Evolutionary conservation across 1,140 invertebrate genomes (phyloP).

Genomic region (Mylabris phalerata): DNA sequence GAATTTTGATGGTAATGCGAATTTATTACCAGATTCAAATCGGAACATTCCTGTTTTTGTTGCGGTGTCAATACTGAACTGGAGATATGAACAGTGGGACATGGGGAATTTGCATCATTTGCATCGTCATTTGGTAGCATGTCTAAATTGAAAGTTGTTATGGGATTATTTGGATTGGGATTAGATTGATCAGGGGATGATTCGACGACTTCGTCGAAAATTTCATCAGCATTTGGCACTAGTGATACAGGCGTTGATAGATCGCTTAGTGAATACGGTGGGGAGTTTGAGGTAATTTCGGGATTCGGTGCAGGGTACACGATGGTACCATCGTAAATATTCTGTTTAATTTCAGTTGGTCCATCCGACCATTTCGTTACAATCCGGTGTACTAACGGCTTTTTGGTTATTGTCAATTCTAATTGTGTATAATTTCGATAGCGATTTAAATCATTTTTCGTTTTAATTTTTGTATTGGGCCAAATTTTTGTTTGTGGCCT

Average conservation of each 20-base stretch:
- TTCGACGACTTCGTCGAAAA: background rate
- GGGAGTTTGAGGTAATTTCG: constrained; percentile 33
- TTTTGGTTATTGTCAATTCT: no score
- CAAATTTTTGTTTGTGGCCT: no score
- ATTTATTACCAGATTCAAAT: constrained; percentile 39
- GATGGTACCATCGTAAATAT: constrained; percentile 27
- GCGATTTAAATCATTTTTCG: no score
- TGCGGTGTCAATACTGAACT: constrained; percentile 28
- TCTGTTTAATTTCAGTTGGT: constrained; percentile 28
- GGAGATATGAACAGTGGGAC: constrained; percentile 33
- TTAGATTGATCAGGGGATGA: background rate
- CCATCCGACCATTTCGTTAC: constrained; percentile 20
- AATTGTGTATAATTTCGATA: no score
- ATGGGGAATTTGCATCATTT: constrained; percentile 13
- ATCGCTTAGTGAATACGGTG: constrained; percentile 27
- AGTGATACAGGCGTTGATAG: constrained; percentile 2
- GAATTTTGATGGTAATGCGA: constrained; percentile 36
- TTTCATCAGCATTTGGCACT: background rate
- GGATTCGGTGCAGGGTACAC: constrained; percentile 32
- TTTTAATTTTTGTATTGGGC: no score
- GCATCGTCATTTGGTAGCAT: constrained; percentile 23
- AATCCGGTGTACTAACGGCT: constrained; percentile 22
- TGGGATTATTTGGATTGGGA: constrained; percentile 8
- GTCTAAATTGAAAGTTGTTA: constrained; percentile 31
- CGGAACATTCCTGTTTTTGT: constrained; percentile 34